Evolutionary conservation across 2,797 vertebrate genomes (phyloP), one percentile per base, ranked within the genome.

Genomic region (Hirundo rustica): DNA sequence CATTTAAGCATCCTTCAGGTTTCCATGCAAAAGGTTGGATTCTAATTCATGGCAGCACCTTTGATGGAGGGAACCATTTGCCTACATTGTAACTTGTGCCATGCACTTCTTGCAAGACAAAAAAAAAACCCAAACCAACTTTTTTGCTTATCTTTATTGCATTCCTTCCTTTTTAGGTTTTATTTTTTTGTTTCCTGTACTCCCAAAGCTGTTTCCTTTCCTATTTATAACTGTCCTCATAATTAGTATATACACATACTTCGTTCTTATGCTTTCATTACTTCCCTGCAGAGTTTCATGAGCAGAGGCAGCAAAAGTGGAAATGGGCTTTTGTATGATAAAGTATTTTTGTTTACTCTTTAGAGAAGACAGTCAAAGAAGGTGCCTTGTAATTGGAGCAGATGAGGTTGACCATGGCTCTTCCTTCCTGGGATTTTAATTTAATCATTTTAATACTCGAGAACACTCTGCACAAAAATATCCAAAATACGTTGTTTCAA

Each of bases 1-100:
- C 66, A 85, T 61, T 61, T 88, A 89, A 75, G 15, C 58, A 61
- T 76, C 70, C n/a, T 81, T 81, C 66, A 62, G 51, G 82, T 84
- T 94, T 95, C 76, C 75, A 16, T 88, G 54, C 20, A 3, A 81
- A 92, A 88, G 34, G 19, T 61, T 85, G 65, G 58, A 71, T 77
- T 95, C 38, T 80, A 68, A 71, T 72, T 92, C 13, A 53, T 40
- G 30, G 36, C 13, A 90, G 30, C 71, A 68, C 55, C 40, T 89
- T 91, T 91, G 73, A 73, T 61, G 18, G 1, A 54, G 32, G 67
- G 65, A 93, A 25, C 32, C 11, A 6, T 61, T 77, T 77, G 34
- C 45, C 32, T 85, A 15, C 48, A 76, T 75, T 87, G 36, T 76
- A 64, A 67, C 32, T 88, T 60, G 13, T 27, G 29, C 40, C 48